Evolutionary conservation across 2,888 invertebrate species (phyloP).

Genomic region (Rugalucina vietnamica): DNA sequence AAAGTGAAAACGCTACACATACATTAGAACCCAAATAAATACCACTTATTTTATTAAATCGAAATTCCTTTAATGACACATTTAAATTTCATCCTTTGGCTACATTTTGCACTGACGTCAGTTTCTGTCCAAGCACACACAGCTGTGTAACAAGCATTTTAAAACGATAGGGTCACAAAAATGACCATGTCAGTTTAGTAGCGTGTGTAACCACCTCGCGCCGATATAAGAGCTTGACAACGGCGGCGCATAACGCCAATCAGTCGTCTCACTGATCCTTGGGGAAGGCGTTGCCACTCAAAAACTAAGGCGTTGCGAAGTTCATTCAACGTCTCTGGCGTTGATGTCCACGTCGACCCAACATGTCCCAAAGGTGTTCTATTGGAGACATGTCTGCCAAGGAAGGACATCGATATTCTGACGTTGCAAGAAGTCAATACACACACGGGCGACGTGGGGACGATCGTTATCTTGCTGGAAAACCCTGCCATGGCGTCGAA

Average conservation of each 20-base stretch:
- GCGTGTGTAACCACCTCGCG: conserved; percentile 12
- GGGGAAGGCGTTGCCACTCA: conserved; percentile 43
- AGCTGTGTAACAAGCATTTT: background rate
- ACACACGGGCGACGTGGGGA: conserved; percentile 19
- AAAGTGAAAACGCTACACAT: background rate
- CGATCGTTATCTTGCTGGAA: conserved; percentile 28
- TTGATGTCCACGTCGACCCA: conserved; percentile 1
- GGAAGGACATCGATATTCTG: conserved; percentile 1
- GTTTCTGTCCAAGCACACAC: background rate
- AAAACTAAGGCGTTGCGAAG: conserved; percentile 13
- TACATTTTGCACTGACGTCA: background rate
- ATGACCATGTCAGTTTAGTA: background rate
- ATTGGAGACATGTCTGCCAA: conserved; percentile 1
- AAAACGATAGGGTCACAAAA: conserved; percentile 13
- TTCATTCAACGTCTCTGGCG: conserved; percentile 36
- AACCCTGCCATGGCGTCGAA: background rate
- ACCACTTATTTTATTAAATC: background rate
- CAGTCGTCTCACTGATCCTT: background rate
- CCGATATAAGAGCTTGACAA: conserved; percentile 35
- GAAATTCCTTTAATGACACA: background rate
- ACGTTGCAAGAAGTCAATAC: conserved; percentile 17
- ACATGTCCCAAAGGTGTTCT: conserved; percentile 7
- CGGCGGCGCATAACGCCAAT: conserved; percentile 37
- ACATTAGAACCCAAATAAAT: background rate
- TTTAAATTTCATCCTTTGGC: background rate